Evolutionary conservation across 2,797 vertebrate genomes (phyloP), one percentile per base, ranked within the genome.

Genomic region (Acomys russatus): DNA sequence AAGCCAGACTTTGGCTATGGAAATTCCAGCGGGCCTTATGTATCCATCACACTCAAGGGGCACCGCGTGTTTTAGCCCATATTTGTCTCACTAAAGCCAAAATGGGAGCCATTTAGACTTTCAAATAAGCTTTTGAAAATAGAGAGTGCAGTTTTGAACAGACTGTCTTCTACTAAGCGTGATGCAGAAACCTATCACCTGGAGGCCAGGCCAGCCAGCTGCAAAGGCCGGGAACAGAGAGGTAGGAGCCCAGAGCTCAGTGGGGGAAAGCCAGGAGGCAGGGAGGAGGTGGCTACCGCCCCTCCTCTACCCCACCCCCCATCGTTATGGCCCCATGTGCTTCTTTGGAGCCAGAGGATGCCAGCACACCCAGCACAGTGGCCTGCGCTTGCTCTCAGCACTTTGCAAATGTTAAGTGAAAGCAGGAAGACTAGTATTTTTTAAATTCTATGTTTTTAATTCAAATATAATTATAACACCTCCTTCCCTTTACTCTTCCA

Each of bases 11-110:
- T 96, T 86, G 96, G 91, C 92, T 33, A 56, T 2, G 78, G 91
- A 86, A 96, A 94, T 95, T 96, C 96, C 68, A 95, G 63, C 9
- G 1, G n/a, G 85, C 89, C 96, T 20, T 9, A 68, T 2, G 74
- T 44, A 96, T 97, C 92, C 80, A 95, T 97, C 97, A 97, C 9
- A 84, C 95, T 97, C 97, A 97, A 94, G 95, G 80, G 86, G 85
- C 94, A 70, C 71, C 1, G 68, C 0, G 25, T 78, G 92, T 92
- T 97, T 98, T 90, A 88, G 96, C 96, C 97, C 88, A 59, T 90
- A 96, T 97, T 77, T 95, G 92, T 97, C 95, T 97, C 91, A 84
- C 96, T 97, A 95, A 95, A 95, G 96, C 90, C 96, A 93, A 97
- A 94, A 94, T 74, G 90, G 96, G 88, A 95, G 77, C 78, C 66